Evolutionary conservation across 2,888 invertebrate species (phyloP).

Genomic region (Heliconius charithonia): DNA sequence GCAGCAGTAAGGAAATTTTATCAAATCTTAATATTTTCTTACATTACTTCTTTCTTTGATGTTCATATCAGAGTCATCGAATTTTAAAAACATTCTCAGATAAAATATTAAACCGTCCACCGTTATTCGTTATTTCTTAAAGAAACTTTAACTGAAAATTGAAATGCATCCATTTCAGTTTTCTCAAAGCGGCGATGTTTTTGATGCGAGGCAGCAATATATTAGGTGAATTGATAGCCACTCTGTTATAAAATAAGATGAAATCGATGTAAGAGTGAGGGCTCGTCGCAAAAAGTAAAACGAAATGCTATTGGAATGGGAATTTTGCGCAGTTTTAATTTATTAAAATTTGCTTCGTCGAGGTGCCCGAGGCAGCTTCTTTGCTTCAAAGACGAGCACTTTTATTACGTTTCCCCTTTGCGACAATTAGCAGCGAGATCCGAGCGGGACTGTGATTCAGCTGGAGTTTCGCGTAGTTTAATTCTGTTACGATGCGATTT

Average conservation of each 20-base stretch:
- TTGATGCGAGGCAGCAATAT: conserved; percentile 57
- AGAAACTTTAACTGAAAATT: conserved; percentile 26
- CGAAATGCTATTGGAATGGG: conserved; percentile 77
- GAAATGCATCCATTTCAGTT: conserved; percentile 29
- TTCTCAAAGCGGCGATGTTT: conserved; percentile 43
- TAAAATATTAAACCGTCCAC: conserved; percentile 18
- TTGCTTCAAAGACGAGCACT: conserved; percentile 79
- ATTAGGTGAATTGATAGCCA: conserved; percentile 62
- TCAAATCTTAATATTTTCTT: conserved; percentile 19
- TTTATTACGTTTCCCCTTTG: conserved; percentile 79
- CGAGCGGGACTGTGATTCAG: conserved; percentile 68
- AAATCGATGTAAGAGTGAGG: conserved; percentile 67
- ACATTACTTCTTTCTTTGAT: not conserved
- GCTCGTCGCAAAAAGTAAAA: conserved; percentile 66
- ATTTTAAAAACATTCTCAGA: conserved; percentile 16
- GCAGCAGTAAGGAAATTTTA: not conserved
- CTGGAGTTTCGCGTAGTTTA: conserved; percentile 71
- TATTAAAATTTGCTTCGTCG: conserved; percentile 78
- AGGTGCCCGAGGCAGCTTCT: conserved; percentile 69
- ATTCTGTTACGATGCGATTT: conserved; percentile 72
- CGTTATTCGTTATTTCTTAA: conserved; percentile 19
- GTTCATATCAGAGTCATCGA: conserved; percentile 1
- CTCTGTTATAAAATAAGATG: conserved; percentile 62
- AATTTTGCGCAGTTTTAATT: conserved; percentile 82
- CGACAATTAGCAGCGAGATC: conserved; percentile 78